Conservation (phyloP, 2,888 invertebrate species). For the Caenorhabditis zanzibari region DNA sequence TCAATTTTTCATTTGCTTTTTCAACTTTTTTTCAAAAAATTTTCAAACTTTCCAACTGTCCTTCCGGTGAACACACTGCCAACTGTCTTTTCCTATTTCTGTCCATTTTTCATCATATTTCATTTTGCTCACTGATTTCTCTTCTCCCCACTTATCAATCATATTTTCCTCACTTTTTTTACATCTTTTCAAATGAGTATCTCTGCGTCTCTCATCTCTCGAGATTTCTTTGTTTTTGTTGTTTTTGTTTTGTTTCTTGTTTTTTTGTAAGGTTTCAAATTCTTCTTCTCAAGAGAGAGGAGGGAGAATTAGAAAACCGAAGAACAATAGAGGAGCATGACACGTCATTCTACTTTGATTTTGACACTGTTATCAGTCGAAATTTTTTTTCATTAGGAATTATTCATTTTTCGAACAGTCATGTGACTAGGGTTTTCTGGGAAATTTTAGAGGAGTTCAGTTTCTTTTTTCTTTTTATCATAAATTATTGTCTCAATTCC, state of each 20-base stretch:
- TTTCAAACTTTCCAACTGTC: background rate
- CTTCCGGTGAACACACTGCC: constrained; percentile 21
- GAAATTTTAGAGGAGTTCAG: background rate
- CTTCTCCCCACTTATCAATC: constrained; percentile 32
- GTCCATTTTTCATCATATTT: constrained; percentile 7
- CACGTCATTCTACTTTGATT: background rate
- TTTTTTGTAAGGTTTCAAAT: background rate
- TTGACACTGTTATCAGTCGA: background rate
- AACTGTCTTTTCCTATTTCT: constrained; percentile 29
- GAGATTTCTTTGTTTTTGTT: background rate
- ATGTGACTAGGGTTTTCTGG: background rate
- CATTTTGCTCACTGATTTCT: constrained; percentile 37
- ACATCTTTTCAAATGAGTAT: background rate
- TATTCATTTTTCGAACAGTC: background rate
- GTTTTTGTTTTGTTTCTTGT: background rate
- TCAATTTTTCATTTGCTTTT: background rate
- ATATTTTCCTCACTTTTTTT: background rate
- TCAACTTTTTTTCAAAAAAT: background rate
- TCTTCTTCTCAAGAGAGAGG: no score
- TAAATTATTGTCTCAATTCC: no score
- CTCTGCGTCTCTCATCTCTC: background rate
- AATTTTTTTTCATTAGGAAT: background rate
- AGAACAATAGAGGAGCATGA: background rate
- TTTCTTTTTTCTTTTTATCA: no score
- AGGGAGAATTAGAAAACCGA: background rate